phyloP scores from a whole-genome alignment of 2,797 vertebrate genomes.

The Cryptoprocta ferox region DNA sequence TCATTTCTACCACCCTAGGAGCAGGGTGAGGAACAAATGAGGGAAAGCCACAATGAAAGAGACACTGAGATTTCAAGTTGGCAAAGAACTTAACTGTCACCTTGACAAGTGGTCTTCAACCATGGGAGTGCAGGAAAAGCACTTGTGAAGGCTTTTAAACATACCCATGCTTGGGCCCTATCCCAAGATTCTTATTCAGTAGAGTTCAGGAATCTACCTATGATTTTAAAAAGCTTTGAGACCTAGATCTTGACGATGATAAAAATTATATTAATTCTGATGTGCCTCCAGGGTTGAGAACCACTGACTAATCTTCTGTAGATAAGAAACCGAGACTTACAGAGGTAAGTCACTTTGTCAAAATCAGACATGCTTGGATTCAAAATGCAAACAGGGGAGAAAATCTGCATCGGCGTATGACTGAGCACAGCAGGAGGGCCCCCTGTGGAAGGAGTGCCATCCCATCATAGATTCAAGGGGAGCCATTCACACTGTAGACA shows the following conservation, averaged over 20 bases:
- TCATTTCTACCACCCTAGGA: background rate
- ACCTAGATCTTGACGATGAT: background rate
- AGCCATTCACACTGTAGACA: background rate
- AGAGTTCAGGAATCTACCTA: background rate
- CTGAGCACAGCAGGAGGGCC: background rate
- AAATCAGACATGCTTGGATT: conserved; percentile 45
- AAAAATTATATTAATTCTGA: conserved; percentile 28
- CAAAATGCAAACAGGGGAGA: background rate
- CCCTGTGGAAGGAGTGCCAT: no score
- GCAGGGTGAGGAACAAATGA: background rate
- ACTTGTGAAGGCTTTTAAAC: background rate
- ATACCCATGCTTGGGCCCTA: background rate
- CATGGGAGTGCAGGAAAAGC: background rate
- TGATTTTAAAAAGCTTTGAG: background rate
- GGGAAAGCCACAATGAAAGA: background rate
- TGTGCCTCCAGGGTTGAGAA: background rate
- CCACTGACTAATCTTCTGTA: background rate
- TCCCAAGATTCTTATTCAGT: background rate
- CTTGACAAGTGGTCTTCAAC: background rate
- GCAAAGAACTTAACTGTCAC: background rate
- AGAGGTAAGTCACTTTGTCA: conserved; percentile 2
- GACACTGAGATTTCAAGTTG: background rate
- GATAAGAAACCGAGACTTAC: conserved; percentile 50
- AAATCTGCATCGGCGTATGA: background rate
- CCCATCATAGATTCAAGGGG: background rate